Evolutionary conservation across 2,113 vertebrate genomes (phyloP).

Genomic region (Tragelaphus buxtoni): DNA sequence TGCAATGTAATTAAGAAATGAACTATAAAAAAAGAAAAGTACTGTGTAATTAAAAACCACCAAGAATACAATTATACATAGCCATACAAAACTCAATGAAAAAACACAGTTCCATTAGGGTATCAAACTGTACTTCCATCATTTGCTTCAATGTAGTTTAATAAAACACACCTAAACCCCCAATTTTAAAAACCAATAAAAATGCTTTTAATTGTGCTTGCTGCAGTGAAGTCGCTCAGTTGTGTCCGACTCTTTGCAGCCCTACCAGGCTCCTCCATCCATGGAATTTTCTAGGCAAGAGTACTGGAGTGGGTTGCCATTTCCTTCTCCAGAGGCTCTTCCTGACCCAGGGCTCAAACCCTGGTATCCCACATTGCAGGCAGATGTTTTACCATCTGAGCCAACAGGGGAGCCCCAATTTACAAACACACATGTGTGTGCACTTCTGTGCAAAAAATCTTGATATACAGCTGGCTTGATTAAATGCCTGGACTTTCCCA

Average conservation of each 20-base stretch:
- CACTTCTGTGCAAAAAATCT: not conserved
- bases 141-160: not conserved
- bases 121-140: not conserved
- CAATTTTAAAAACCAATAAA: not conserved
- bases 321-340: not conserved
- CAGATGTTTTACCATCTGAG: not conserved
- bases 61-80: not conserved
- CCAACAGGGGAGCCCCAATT: not conserved
- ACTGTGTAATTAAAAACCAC: not conserved
- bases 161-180: not conserved
- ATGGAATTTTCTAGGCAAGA: not conserved
- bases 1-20: not conserved
- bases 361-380: not conserved
- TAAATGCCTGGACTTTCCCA: not conserved
- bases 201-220: not conserved
- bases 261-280: not conserved
- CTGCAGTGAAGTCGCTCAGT: not conserved
- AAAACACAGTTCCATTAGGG: not conserved
- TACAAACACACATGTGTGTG: not conserved
- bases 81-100: not conserved
- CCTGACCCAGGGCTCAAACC: not conserved
- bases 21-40: not conserved
- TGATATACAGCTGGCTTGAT: not conserved
- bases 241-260: not conserved
- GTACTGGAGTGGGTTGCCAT: not conserved